Evolutionary conservation across 2,113 vertebrate genomes (phyloP), one percentile per base, ranked within the genome.

Genomic region (Apodemus sylvaticus): DNA sequence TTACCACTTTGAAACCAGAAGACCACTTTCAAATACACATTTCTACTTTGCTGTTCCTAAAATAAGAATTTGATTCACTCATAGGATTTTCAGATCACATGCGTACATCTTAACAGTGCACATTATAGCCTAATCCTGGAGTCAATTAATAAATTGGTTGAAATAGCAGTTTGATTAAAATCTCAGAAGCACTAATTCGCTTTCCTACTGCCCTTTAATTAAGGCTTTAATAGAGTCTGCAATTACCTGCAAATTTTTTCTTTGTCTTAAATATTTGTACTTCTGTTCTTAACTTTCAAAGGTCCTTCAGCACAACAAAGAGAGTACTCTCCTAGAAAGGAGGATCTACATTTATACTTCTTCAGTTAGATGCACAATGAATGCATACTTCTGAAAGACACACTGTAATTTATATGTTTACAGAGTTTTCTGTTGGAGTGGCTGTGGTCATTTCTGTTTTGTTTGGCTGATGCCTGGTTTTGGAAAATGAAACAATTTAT

Each of bases 121-220:
- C 79, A 94, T 96, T 96, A 96, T 29, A 94, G 60, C 86, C 62
- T 98, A 98, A 97, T 97, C 93, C 91, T 97, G 73, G 87, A 98
- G 92, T 96, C 96, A 97, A 90, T 98, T 98, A 97, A 97, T 97
- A 98, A 97, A 98, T 97, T 97, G 39, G 0, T 97, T 74, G 71
- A 97, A 98, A 98, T 96, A 98, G 85, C 93, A 98, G 48, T 96
- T 97, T 98, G 97, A 97, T 98, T 98, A 97, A 97, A 98, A 97
- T 85, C 88, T 97, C 60, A 86, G 96, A 95, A 95, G 86, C 97
- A 79, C 90, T 91, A 97, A 98, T 97, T 98, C 36, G 6, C 81
- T 94, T 98, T 97, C 91, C 48, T 93, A 88, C 29, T 92, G 53
- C 76, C 94, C 96, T 97, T 98, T 98, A 98, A 98, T 98, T 98